Percentiles rank a stretch among this genome's conserved stretches.
Evolutionary conservation across 2,113 vertebrate species (phyloP).

Genomic region (Dipodomys merriami): DNA sequence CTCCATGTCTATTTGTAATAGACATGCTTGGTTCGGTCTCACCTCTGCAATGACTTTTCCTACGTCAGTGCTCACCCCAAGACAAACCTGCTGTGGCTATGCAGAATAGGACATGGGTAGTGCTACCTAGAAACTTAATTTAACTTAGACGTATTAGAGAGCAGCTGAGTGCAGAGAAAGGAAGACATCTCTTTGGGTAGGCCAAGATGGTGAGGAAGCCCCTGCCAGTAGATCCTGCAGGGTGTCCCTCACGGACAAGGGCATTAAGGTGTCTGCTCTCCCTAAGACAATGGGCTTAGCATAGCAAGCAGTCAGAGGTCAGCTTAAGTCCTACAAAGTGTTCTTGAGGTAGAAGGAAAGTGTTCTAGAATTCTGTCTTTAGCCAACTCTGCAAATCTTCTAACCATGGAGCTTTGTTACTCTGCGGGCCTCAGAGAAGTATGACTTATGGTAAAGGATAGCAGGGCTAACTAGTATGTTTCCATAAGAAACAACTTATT

Average conservation of each 20-base stretch:
- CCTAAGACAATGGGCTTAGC: neutral
- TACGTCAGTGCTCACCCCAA: neutral
- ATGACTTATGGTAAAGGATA: constrained; percentile 59
- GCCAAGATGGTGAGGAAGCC: no score
- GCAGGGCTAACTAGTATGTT: neutral
- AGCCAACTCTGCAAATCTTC: constrained; percentile 65
- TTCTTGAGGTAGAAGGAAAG: neutral
- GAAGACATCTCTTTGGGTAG: no score
- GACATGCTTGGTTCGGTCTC: neutral
- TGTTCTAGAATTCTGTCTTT: constrained; percentile 47
- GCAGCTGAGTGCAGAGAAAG: neutral
- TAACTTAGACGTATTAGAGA: neutral
- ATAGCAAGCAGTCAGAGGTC: neutral
- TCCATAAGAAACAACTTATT: constrained; percentile 61
- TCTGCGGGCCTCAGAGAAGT: constrained; percentile 39
- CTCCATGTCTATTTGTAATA: neutral
- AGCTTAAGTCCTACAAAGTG: neutral
- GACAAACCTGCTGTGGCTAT: no score
- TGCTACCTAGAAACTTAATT: neutral
- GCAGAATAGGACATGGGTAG: neutral
- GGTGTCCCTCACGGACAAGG: fast-evolving
- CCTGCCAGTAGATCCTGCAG: neutral
- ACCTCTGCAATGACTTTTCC: neutral
- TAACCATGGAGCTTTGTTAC: neutral
- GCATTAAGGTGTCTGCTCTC: neutral